Evolutionary conservation across 2,797 vertebrate species (phyloP), one percentile per base, ranked within the genome.

Genomic region (Sebastes glaucus): DNA sequence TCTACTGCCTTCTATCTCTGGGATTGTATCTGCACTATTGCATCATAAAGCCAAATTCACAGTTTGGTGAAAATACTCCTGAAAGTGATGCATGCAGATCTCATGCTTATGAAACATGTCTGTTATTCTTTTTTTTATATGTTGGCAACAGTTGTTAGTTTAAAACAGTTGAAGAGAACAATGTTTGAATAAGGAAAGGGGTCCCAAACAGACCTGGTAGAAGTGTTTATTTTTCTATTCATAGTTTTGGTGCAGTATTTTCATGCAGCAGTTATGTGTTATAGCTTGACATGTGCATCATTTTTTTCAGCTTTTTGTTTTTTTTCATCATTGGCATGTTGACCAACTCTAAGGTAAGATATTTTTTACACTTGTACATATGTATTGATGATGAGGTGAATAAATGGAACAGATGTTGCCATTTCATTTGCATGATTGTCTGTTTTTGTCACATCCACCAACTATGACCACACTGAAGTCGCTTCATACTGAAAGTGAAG

Each of bases 301-400:
- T 22, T 49, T 20, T 72, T 71, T 69, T 68, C n/a, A 60, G 27
- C 59, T 46, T 38, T 20, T 65, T 38, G 38, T 16, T 42, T 20
- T 79, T 35, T 64, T 9, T 75, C 30, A 74, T 82, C 68, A 77
- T 79, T 81, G 20, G 52, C 59, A 71, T 52, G 55, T 80, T 88
- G 64, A 87, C 55, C 22, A 2, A 57, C 64, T 59, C 57, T 74
- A 73, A n/a, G 25, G 55, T 62, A 61, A 38, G 13, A 14, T 42
- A 74, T 88, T 63, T 87, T 90, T 74, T 88, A 92, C 79, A 59
- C 61, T 80, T 95, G 90, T 93, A 94, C 67, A 93, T 93, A 92
- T 81, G 35, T 91, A 67, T 87, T 74, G 57, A 71, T 77, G 78
- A 70, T 64, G 79, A 61, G 79, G 81, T 89, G 77, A 95, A 95